Evolutionary conservation across 1,140 invertebrate species (phyloP), one percentile per base, ranked within the genome.

Genomic region (Trichonephila inaurata): DNA sequence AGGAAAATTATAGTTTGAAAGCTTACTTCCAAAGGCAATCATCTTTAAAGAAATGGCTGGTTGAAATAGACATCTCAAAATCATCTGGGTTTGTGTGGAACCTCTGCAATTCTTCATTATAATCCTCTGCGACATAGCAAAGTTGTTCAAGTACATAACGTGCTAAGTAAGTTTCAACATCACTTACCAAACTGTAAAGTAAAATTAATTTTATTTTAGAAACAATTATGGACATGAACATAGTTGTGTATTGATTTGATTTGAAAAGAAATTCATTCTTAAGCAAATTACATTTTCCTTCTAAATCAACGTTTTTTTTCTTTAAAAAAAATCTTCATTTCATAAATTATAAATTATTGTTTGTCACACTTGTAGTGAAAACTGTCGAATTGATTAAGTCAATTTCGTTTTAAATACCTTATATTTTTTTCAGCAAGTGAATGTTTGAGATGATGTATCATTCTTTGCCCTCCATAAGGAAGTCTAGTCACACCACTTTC

Each of bases 401-500:
- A 12, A 21, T 89, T 62, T 60, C 28, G 3, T 88, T 58, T 81
- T 58, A 28, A 58, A 61, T 92, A 94, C 94, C 94, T 94, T 28
- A 94, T 93, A 77, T 95, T 94, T 64, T 95, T 95, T 94, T 95
- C 95, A 88, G 95, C 94, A 58, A 96, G 93, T 72, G 95, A 95
- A 92, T 96, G 95, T 44, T 95, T 95, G 28, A 97, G 94, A 86
- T 96, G 96, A 85, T 97, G 96, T 60, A 96, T 95, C 58, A 97
- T 96, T 94, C 96, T 96, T 87, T 95, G 95, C 10, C 96, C 96
- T 82, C 97, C 97, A 95, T 96, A 97, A 16, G 96, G 96, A 60
- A 96, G 96, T 40, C 96, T 95, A 24, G 96, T 96, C 0, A 96
- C 96, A 64, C 96, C 96, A 86, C 96, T 95, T 94, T 96, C 96